Evolutionary conservation across 2,113 vertebrate genomes (phyloP).

Genomic region (Emydocephalus ijimae): DNA sequence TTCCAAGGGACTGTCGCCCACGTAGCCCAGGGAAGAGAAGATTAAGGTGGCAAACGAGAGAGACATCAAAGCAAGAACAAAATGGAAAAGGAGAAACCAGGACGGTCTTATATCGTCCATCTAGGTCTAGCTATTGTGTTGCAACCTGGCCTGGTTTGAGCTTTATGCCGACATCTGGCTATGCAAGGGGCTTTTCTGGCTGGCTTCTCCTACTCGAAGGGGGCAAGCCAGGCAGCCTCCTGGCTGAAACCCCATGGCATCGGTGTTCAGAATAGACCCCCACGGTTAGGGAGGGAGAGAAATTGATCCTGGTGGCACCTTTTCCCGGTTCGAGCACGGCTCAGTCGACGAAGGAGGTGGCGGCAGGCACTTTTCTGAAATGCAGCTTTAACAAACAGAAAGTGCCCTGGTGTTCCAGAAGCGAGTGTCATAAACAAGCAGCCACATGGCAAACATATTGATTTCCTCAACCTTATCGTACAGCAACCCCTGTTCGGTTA

Average conservation of each 20-base stretch:
- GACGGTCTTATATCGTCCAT: accelerated
- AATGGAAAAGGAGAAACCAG: accelerated
- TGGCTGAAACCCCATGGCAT: neutral
- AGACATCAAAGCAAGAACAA: neutral
- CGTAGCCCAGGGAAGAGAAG: neutral
- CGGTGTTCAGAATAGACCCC: conserved; percentile 1
- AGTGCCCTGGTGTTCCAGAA: conserved; percentile 68
- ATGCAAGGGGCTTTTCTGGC: accelerated
- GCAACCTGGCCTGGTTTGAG: neutral
- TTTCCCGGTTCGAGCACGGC: conserved; percentile 21
- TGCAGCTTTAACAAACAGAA: conserved; percentile 55
- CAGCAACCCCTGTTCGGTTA: conserved; percentile 77
- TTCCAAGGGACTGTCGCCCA: neutral
- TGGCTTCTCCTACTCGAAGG: accelerated
- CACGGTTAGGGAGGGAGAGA: conserved; percentile 32
- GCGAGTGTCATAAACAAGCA: conserved; percentile 79
- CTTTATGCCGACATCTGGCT: accelerated
- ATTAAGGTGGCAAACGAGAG: accelerated
- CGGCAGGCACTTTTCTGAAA: conserved; percentile 22
- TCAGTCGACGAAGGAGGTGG: conserved; percentile 12
- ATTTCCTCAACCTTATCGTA: conserved; percentile 73
- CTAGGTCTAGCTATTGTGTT: accelerated
- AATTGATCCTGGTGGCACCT: conserved; percentile 53
- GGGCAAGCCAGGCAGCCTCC: neutral
- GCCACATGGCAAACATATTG: conserved; percentile 78